These are phyloP conservation scores for Drosophila trichaetosa DNA, from an alignment of 2,888 invertebrate species.

Conservation along the genomic window DNA sequence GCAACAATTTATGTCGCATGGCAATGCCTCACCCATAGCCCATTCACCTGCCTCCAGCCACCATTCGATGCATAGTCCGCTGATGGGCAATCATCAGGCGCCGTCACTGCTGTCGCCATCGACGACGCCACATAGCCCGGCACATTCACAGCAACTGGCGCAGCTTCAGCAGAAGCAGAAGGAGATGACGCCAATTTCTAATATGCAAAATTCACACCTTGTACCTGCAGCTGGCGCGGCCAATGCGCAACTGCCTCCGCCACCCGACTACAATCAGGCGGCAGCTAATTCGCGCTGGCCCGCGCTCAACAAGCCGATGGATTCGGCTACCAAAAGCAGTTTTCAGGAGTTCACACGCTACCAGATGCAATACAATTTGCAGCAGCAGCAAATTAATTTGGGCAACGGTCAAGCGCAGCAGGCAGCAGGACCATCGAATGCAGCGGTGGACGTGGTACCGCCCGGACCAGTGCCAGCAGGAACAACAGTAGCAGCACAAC, in stretches of 20 bases:
- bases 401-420: slow-evolving; percentile 82
- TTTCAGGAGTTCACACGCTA: slow-evolving; percentile 88
- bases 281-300: slow-evolving; percentile 85
- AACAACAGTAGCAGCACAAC: slow-evolving; percentile 45
- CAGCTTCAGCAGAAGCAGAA: slow-evolving; percentile 62
- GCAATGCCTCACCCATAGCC: slow-evolving; percentile 76
- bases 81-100: slow-evolving; percentile 73
- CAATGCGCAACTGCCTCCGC: slow-evolving; percentile 58
- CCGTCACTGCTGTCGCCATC: slow-evolving; percentile 78
- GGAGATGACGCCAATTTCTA: slow-evolving; percentile 48
- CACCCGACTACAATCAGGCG: slow-evolving; percentile 82
- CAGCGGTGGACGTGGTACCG: slow-evolving; percentile 31
- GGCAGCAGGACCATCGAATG: slow-evolving; percentile 26
- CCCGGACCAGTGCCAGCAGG: slow-evolving; percentile 35
- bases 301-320: slow-evolving; percentile 86
- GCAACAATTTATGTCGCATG: slow-evolving; percentile 69
- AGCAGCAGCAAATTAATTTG: slow-evolving; percentile 84
- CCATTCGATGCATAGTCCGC: slow-evolving; percentile 82
- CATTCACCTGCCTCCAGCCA: slow-evolving; percentile 83
- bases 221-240: slow-evolving; percentile 70
- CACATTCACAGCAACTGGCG: slow-evolving; percentile 64
- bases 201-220: slow-evolving; percentile 67
- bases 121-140: slow-evolving; percentile 70
- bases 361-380: slow-evolving; percentile 88
- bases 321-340: slow-evolving; percentile 88